Evolutionary conservation across 1,140 invertebrate genomes (phyloP).

Genomic region (Lepidurus arcticus): DNA sequence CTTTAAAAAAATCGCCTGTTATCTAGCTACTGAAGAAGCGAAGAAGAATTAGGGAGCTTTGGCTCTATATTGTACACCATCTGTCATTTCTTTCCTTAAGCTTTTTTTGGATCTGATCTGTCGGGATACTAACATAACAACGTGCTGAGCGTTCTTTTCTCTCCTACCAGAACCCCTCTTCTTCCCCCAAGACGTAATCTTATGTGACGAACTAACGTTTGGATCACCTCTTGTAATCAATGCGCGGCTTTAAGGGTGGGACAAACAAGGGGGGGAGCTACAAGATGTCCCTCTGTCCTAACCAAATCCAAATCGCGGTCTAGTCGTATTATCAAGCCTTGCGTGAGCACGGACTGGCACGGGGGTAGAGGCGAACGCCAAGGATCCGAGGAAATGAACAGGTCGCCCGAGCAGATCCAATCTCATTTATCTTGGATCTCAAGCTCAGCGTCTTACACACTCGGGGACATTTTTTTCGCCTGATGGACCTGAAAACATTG

Average conservation of each 20-base stretch:
- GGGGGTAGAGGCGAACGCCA: too few relatives aligned
- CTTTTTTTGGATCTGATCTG: neutral
- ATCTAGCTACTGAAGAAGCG: too few relatives aligned
- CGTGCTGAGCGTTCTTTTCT: too few relatives aligned
- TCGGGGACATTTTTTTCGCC: neutral
- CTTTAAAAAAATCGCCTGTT: neutral
- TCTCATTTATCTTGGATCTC: slow-evolving; percentile 4
- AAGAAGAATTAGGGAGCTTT: neutral
- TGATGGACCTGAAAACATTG: neutral
- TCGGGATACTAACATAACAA: too few relatives aligned
- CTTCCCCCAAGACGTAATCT: too few relatives aligned
- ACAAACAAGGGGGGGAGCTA: too few relatives aligned
- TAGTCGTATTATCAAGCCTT: neutral
- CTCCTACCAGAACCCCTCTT: too few relatives aligned
- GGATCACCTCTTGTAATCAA: too few relatives aligned
- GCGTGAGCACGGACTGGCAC: neutral
- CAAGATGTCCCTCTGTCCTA: too few relatives aligned
- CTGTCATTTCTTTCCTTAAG: neutral
- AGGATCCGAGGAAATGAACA: neutral
- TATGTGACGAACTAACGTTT: too few relatives aligned
- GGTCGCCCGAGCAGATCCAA: slow-evolving; percentile 10
- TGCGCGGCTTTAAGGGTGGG: too few relatives aligned
- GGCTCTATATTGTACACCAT: neutral
- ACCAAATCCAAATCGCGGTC: neutral
- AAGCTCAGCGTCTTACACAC: neutral